Percentiles rank a stretch among this genome's conserved stretches.
phyloP scores from a whole-genome alignment of 2,797 vertebrate species.

The Molossus alvarezi region DNA sequence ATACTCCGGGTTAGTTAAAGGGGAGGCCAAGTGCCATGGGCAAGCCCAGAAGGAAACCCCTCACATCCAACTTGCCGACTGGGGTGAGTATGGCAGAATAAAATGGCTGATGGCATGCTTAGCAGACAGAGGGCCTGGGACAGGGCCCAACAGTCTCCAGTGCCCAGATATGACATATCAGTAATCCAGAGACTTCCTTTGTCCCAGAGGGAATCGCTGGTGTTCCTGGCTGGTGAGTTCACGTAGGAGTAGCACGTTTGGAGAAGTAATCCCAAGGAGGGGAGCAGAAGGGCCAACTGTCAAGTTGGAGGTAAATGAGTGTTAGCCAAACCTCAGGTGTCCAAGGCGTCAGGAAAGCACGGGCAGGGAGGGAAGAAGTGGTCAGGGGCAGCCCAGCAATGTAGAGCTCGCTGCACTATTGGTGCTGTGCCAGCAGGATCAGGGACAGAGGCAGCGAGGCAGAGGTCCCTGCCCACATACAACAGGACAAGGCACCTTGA shows the following conservation, averaged over 20 bases:
- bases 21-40: background rate
- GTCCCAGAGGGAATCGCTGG: background rate
- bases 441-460: background rate
- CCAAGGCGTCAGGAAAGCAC: background rate
- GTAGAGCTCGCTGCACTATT: background rate
- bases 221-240: background rate
- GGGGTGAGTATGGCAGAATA: background rate
- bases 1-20: background rate
- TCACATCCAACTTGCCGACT: background rate
- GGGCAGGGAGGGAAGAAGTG: background rate
- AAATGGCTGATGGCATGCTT: background rate
- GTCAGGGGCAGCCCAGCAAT: background rate
- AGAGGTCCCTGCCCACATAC: background rate
- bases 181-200: background rate
- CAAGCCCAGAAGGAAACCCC: background rate
- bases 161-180: background rate
- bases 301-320: background rate
- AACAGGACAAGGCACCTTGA: background rate
- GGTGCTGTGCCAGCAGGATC: background rate
- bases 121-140: background rate
- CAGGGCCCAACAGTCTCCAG: background rate
- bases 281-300: background rate
- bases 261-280: background rate
- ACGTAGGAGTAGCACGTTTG: fast-evolving
- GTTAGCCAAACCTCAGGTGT: background rate